Base-by-base conservation (phyloP, 2,888 invertebrate genomes). In the Caenorhabditis angaria region DNA sequence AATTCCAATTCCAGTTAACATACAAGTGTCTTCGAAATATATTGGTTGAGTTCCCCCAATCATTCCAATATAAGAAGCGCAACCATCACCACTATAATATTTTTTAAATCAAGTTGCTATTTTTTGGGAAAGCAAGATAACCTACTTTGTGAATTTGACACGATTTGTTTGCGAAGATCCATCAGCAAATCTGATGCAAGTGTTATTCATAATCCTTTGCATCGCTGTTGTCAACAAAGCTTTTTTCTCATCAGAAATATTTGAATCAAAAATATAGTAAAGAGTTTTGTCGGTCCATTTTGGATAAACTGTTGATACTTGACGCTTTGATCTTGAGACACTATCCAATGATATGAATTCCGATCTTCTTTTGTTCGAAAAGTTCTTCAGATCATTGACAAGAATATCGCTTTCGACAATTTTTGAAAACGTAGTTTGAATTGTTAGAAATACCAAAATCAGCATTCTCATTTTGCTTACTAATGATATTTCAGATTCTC, bases 11-110 rank as follows among this genome's bases (percentile, higher is more conserved):
- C 73, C 73, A 5, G 32, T 27, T 6, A 24, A 14, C n/a, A 27
- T 10, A 53, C 67, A 67, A n/a, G 57, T 61, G 22, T 67, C 71
- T 25, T 60, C 66, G n/a, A 72, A 61, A 57, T 57, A 64, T 14
- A 72, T 22, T 0, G 24, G n/a, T 28, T 72, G 71, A 12, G 63
- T 66, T n/a, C 67, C 67, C 2, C 71, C 71, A n/a, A 55, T 60
- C 71, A 67, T 72, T 53, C 71, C 71, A 24, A 72, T 61, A 32
- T 64, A 67, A 8, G 60, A 61, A 20, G 66, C 56, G 48, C 71
- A 72, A 29, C 71, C 71, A 25, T 32, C 32, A 3, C 32, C 32
- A 18, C 55, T 56, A 32, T 12, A 56, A 56, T 8, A 22, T 18
- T 51, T n/a, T n/a, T n/a, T n/a, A n/a, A n/a, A n/a, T n/a, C n/a